Conservation (phyloP, 2,797 vertebrate species). For the Takifugu rubripes region DNA sequence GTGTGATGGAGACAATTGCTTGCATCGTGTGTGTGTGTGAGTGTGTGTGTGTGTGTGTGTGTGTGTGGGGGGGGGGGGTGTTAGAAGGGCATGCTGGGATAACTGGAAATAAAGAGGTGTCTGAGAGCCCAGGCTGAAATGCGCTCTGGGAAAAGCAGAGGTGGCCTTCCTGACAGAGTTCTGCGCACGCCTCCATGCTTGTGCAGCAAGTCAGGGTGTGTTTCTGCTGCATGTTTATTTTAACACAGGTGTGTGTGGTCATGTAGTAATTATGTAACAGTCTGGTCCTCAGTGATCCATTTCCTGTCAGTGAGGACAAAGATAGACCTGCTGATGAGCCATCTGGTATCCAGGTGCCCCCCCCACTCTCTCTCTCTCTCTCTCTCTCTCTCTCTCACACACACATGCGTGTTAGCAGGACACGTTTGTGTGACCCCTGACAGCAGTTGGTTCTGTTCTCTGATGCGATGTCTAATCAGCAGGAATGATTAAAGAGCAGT, state of each 20-base stretch:
- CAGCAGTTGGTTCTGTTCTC: slow-evolving; percentile 14
- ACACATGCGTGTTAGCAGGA: slow-evolving; percentile 13
- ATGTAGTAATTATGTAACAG: slow-evolving; percentile 56
- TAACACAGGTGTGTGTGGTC: slow-evolving; percentile 28
- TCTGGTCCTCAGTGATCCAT: slow-evolving; percentile 60
- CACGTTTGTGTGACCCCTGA: slow-evolving; percentile 15
- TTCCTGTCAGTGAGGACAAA: slow-evolving; percentile 65
- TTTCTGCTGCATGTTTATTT: slow-evolving; percentile 10
- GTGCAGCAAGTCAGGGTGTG: slow-evolving; percentile 1
- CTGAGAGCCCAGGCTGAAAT: slow-evolving; percentile 58
- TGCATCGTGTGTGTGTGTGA: slow-evolving; percentile 4
- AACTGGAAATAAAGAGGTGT: slow-evolving; percentile 48
- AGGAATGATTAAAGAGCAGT: slow-evolving; percentile 24
- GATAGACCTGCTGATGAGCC: slow-evolving; percentile 65
- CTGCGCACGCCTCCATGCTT: slow-evolving; percentile 17
- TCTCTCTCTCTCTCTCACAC: neutral
- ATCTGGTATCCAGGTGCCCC: slow-evolving; percentile 64
- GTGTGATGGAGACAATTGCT: no score
- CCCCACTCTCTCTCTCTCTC: slow-evolving; percentile 1
- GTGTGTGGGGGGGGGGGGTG: slow-evolving; percentile 10
- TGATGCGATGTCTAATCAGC: slow-evolving; percentile 18
- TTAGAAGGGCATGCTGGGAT: slow-evolving; percentile 19
- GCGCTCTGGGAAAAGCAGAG: slow-evolving; percentile 49
- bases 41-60: slow-evolving; percentile 9
- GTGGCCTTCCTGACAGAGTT: slow-evolving; percentile 48